These are phyloP conservation scores for Rhizoglyphus robini DNA, from an alignment of 1,140 invertebrate genomes.

Conservation along the genomic window DNA sequence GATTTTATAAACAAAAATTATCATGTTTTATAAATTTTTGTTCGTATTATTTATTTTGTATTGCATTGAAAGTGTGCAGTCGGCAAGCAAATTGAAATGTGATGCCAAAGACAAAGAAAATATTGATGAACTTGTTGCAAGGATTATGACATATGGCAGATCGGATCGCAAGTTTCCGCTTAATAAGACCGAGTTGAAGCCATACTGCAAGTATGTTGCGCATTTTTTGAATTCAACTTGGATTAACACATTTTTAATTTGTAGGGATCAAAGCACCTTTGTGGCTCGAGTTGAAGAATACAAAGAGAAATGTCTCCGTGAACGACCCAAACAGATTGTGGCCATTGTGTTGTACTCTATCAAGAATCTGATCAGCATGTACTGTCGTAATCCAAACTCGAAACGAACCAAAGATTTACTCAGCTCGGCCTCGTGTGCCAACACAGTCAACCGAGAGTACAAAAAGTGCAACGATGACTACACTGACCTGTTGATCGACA, in stretches of 20 bases:
- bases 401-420: not conserved
- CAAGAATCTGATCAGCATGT: not conserved
- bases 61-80: too few relatives aligned
- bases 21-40: too few relatives aligned
- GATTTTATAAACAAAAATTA: too few relatives aligned
- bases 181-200: not conserved
- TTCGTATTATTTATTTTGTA: too few relatives aligned
- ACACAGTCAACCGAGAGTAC: not conserved
- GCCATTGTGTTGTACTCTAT: slow-evolving; percentile 1
- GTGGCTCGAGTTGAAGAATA: not conserved
- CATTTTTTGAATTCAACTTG: not conserved
- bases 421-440: not conserved
- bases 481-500: not conserved
- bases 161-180: not conserved
- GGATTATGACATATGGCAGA: slow-evolving; percentile 5
- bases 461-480: slow-evolving; percentile 7
- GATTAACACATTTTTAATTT: not conserved
- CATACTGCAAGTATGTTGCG: slow-evolving; percentile 3
- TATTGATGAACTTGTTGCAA: not conserved
- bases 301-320: not conserved
- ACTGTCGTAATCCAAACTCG: slow-evolving; percentile 7
- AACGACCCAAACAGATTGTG: not conserved
- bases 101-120: not conserved
- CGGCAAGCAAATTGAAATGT: not conserved
- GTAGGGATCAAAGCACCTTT: not conserved